Conservation (phyloP, 1,140 invertebrate genomes). For the Pogonomyrmex barbatus region DNA sequence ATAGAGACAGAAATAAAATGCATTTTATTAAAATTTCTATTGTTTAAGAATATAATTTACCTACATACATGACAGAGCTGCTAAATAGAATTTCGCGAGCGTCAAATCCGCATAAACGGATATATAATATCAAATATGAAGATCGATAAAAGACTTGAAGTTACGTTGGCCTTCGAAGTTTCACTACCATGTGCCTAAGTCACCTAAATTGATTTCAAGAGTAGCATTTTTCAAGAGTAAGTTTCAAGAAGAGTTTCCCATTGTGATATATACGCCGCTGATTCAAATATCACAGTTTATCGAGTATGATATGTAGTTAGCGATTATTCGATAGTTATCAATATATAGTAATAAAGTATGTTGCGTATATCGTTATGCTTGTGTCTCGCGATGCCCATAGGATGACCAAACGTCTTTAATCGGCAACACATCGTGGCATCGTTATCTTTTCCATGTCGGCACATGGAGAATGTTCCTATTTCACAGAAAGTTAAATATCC, state of each 20-base stretch:
- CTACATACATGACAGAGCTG: background rate
- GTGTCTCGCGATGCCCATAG: conserved; percentile 18
- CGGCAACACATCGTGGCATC: background rate
- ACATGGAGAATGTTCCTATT: conserved; percentile 12
- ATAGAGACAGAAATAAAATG: background rate
- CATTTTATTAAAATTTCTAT: background rate
- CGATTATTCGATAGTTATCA: conserved; percentile 71
- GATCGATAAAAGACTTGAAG: conserved; percentile 67
- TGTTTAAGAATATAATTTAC: conserved; percentile 17
- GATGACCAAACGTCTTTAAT: conserved; percentile 18
- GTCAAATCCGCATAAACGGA: conserved; percentile 60
- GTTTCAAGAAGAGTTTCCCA: conserved; percentile 32
- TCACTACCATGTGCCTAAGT: conserved; percentile 40
- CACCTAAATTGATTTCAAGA: conserved; percentile 63
- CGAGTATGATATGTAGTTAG: conserved; percentile 82
- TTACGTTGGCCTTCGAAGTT: conserved; percentile 54
- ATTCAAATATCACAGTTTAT: conserved; percentile 82
- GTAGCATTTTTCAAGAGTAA: conserved; percentile 44
- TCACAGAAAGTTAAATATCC: background rate
- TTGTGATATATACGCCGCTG: conserved; percentile 74
- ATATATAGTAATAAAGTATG: conserved; percentile 74
- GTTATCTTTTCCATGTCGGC: conserved; percentile 1
- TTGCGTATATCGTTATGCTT: conserved; percentile 45
- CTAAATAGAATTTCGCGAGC: conserved; percentile 46
- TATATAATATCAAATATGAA: conserved; percentile 74